Conservation (phyloP, 92 coral and sea anemone genomes). For the Zoanthus solanderi region DNA sequence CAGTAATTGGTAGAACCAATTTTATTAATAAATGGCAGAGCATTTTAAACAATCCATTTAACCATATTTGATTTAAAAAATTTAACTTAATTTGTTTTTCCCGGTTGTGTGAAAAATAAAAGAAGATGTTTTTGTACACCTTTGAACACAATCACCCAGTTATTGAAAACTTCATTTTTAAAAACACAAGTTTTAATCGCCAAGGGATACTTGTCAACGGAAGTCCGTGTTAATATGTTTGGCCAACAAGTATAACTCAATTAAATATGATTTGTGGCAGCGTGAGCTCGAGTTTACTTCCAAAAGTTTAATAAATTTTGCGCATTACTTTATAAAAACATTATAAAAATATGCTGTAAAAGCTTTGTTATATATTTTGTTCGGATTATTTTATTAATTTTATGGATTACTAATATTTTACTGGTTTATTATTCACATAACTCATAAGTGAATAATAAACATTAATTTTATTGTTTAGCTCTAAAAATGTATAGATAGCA, state of each 20-base stretch:
- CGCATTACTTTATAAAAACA: background rate
- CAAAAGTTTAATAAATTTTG: background rate
- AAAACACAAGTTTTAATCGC: constrained; percentile 7
- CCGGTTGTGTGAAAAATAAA: background rate
- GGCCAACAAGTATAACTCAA: background rate
- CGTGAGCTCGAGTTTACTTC: background rate
- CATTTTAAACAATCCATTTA: background rate
- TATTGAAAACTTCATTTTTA: background rate
- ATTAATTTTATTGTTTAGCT: too few species aligned
- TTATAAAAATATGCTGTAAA: background rate
- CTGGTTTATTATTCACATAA: too few species aligned
- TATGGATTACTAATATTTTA: too few species aligned
- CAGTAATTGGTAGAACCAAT: too few species aligned
- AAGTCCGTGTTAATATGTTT: background rate
- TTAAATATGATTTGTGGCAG: background rate
- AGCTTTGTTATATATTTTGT: background rate
- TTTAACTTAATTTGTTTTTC: background rate
- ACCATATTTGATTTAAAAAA: background rate
- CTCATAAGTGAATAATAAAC: too few species aligned
- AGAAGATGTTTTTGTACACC: background rate
- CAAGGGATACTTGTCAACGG: background rate
- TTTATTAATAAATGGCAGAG: background rate
- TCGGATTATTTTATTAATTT: too few species aligned
- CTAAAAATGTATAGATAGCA: too few species aligned
- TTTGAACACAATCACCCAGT: background rate